These are phyloP conservation scores for Nezara viridula DNA, from an alignment of 2,888 invertebrate species.

Conservation along the genomic window DNA sequence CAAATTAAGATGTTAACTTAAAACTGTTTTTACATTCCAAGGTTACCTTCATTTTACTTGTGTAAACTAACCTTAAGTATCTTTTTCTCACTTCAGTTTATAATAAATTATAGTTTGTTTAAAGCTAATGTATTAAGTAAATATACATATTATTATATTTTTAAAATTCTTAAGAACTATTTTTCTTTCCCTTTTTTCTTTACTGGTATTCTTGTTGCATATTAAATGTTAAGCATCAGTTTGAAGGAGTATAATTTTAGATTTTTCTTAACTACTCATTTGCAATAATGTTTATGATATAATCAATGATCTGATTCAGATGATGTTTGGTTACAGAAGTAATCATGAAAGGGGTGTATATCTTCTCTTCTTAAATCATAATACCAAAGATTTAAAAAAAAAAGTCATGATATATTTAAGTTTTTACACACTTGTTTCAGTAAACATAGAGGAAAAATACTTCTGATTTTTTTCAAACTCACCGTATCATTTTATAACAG, in stretches of 20 bases:
- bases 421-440: too few species aligned
- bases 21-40: conserved; percentile 20
- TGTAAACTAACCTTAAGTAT: background rate
- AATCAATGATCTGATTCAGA: too few species aligned
- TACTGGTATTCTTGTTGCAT: background rate
- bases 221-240: background rate
- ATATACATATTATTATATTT: conserved; percentile 28
- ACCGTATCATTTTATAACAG: too few species aligned
- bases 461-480: too few species aligned
- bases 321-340: too few species aligned
- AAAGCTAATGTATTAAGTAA: conserved; percentile 28
- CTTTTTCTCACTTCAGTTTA: background rate
- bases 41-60: conserved; percentile 32
- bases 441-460: too few species aligned
- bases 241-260: background rate
- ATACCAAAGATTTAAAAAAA: too few species aligned
- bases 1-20: conserved; percentile 30
- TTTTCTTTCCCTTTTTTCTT: background rate
- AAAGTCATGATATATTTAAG: too few species aligned
- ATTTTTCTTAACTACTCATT: too few species aligned
- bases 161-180: background rate
- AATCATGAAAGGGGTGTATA: too few species aligned
- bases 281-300: too few species aligned
- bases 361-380: too few species aligned
- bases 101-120: conserved; percentile 20